Evolutionary conservation across 2,888 invertebrate species (phyloP), one percentile per base, ranked within the genome.

Genomic region (Synergus itoensis): DNA sequence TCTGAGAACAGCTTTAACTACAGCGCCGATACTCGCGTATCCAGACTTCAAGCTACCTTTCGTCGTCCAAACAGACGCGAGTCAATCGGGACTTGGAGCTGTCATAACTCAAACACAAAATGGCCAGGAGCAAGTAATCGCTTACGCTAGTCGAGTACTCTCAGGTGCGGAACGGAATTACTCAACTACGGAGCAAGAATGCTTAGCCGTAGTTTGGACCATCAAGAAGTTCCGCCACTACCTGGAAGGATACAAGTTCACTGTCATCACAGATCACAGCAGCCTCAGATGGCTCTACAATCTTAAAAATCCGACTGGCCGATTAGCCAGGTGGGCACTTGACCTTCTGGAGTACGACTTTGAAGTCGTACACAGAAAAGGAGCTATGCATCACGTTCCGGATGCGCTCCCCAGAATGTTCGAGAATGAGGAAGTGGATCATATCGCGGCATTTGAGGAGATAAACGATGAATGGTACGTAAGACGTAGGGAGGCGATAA

Each of bases 261-360:
- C 82, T 0, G 86, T 87, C 0, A 73, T 85, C 1, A 88, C 87
- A 0, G 86, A 88, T n/a, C 82, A 86, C 16, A 79, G 60, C 4
- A 81, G 82, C n/a, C 16, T 86, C 0, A 41, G 69, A 0, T 81
- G 83, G 81, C 57, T 85, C 1, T 48, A 78, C 0, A 77, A 81
- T 11, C 28, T 80, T 0, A 79, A 75, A 28, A 76, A 83, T 12
- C 81, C 79, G 0, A 78, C 18, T 3, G 85, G 86, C 11, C 69
- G 84, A 14, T 43, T 87, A 64, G 84, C 86, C 1, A 43, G 87
- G 0, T 87, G 87, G 87, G 81, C 82, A 1, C 69, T 87, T 0
- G 79, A 82, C 12, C 63, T 88, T 0, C 79, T 79, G 14, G 77
- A 81, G 14, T 81, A 80, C n/a, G 78, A 79, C 18, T 76, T 79